phyloP scores from a whole-genome alignment of 2,797 vertebrate species.

The Mormyrops attenuatus region DNA sequence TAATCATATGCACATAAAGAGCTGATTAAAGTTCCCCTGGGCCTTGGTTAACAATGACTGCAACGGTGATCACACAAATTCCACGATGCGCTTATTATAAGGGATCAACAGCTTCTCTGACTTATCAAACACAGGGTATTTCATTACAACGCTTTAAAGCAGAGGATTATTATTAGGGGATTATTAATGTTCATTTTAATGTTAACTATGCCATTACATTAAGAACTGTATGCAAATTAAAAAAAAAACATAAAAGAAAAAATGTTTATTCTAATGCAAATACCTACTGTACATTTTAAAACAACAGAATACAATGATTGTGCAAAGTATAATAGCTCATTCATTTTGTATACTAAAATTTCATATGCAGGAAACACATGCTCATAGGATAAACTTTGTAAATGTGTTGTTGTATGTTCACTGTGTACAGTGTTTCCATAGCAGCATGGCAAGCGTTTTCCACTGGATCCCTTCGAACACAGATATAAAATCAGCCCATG shows the following conservation, averaged over 20 bases:
- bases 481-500: neutral
- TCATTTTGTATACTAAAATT: neutral
- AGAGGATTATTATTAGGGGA: neutral
- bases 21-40: neutral
- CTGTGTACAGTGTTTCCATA: neutral
- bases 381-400: neutral
- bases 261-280: neutral
- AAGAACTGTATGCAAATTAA: neutral
- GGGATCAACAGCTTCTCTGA: neutral
- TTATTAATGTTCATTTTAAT: neutral
- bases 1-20: neutral
- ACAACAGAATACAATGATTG: neutral
- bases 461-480: neutral
- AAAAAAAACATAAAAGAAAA: neutral
- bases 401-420: neutral
- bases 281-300: neutral
- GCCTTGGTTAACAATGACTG: neutral
- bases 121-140: neutral
- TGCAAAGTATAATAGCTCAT: neutral
- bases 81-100: neutral
- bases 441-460: neutral
- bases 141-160: neutral
- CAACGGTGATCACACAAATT: neutral
- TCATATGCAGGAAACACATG: neutral
- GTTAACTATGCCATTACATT: neutral